phyloP scores from a whole-genome alignment of 2,888 invertebrate genomes.

The Aspidiotus destructor region DNA sequence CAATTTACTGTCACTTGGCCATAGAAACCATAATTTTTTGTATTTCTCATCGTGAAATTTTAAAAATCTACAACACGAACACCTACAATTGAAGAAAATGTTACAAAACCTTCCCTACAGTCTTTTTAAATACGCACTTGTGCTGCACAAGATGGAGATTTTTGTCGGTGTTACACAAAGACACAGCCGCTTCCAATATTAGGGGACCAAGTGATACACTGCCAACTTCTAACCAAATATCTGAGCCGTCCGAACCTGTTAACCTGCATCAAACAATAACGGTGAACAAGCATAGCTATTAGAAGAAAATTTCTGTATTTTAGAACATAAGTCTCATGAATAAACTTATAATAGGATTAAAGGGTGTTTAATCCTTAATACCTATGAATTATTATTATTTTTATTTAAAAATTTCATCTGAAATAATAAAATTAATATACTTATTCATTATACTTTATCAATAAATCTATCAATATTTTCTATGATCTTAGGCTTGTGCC shows the following conservation, averaged over 20 bases:
- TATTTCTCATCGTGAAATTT: conserved; percentile 73
- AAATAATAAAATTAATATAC: too few species aligned
- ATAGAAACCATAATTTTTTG: conserved; percentile 87
- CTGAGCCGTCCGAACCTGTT: conserved; percentile 44
- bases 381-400: too few species aligned
- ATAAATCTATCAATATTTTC: too few species aligned
- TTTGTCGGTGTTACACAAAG: conserved; percentile 65
- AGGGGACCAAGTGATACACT: conserved; percentile 82
- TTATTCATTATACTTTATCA: too few species aligned
- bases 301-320: neutral
- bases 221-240: conserved; percentile 87
- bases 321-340: conserved; percentile 3
- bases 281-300: neutral
- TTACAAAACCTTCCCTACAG: neutral
- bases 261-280: neutral
- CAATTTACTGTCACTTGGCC: conserved; percentile 60
- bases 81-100: neutral
- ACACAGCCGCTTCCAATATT: conserved; percentile 77
- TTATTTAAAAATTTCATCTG: too few species aligned
- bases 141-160: conserved; percentile 70
- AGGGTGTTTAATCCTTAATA: too few species aligned
- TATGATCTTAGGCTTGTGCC: too few species aligned
- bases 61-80: conserved; percentile 48
- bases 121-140: conserved; percentile 46
- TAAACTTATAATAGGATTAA: too few species aligned